phyloP scores from a whole-genome alignment of 1,140 invertebrate species.

The Lepeophtheirus salmonis region DNA sequence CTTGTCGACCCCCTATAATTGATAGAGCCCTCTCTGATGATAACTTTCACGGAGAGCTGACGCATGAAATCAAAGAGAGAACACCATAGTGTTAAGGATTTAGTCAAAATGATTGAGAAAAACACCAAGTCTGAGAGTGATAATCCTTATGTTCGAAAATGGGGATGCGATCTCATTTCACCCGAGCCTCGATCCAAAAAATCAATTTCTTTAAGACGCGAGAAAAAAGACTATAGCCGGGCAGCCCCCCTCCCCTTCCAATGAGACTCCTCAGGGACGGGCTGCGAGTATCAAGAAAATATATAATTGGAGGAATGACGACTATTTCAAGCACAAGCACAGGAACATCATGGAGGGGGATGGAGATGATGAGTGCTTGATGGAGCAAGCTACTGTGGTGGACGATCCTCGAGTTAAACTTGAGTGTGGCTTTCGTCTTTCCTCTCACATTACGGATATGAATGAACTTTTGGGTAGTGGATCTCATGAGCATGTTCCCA shows the following conservation, averaged over 20 bases:
- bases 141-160: constrained; percentile 16
- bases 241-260: neutral
- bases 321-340: neutral
- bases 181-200: constrained; percentile 15
- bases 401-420: neutral
- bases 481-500: neutral
- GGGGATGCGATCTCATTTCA: constrained; percentile 17
- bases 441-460: constrained; percentile 1
- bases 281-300: neutral
- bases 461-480: constrained; percentile 5
- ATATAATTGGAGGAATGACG: neutral
- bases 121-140: constrained; percentile 17
- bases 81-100: constrained; percentile 17
- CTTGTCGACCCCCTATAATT: too few relatives aligned
- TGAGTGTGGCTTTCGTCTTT: neutral
- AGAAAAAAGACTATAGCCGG: neutral
- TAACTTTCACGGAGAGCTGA: constrained; percentile 18
- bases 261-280: too few relatives aligned
- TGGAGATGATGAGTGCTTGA: neutral
- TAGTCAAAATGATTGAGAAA: constrained; percentile 14
- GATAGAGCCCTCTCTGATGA: constrained; percentile 1
- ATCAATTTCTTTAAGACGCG: constrained; percentile 3
- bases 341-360: neutral
- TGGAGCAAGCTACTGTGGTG: neutral
- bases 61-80: constrained; percentile 6